phyloP scores from a whole-genome alignment of 2,797 vertebrate genomes.

The Manis pentadactyla region DNA sequence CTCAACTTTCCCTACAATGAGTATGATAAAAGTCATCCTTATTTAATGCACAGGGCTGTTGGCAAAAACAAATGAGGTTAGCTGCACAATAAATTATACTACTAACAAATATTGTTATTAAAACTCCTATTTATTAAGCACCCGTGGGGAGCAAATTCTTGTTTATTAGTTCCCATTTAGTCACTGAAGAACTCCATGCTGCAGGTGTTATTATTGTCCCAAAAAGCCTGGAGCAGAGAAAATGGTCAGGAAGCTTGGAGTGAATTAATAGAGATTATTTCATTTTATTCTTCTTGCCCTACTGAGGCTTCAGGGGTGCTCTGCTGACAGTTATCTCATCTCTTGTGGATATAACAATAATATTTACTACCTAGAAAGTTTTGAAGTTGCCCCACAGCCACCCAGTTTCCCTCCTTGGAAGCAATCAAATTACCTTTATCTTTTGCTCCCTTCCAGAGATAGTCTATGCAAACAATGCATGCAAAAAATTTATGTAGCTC shows the following conservation, averaged over 20 bases:
- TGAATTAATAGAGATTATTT: neutral
- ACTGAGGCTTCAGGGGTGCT: neutral
- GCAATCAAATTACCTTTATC: neutral
- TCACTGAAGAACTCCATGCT: neutral
- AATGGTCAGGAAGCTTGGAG: neutral
- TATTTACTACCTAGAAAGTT: neutral
- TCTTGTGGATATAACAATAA: neutral
- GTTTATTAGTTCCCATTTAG: neutral
- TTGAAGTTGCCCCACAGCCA: neutral
- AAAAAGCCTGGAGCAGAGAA: neutral
- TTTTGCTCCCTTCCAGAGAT: neutral
- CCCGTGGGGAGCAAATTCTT: too few relatives aligned
- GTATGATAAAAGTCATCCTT: fast-evolving
- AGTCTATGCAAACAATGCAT: neutral
- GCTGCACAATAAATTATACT: neutral
- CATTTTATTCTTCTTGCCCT: neutral
- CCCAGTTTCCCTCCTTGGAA: neutral
- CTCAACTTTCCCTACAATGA: neutral
- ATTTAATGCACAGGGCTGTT: neutral
- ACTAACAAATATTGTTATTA: neutral
- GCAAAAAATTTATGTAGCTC: neutral
- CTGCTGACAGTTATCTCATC: neutral
- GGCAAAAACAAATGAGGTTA: neutral
- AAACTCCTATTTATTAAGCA: neutral
- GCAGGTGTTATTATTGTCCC: neutral